Evolutionary conservation across 2,888 invertebrate species (phyloP).

Genomic region (Pemphredon lugubris): DNA sequence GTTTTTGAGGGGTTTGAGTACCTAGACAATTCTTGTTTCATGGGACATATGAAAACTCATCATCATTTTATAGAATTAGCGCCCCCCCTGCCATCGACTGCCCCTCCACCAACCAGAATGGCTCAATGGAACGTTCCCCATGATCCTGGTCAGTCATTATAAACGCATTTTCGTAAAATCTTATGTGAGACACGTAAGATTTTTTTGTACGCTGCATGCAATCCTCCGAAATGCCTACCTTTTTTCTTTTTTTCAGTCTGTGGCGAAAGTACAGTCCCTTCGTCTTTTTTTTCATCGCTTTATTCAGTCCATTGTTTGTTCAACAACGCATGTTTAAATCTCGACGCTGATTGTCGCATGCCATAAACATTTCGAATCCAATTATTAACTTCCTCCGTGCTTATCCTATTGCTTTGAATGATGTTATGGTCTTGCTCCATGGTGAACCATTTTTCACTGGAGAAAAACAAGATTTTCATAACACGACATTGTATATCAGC

Average conservation of each 20-base stretch:
- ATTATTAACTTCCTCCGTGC: too few relatives aligned
- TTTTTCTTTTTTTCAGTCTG: not conserved
- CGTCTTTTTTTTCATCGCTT: too few relatives aligned
- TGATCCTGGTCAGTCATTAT: constrained; percentile 77
- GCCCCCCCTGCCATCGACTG: constrained; percentile 84
- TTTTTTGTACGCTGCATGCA: constrained; percentile 36
- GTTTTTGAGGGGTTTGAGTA: constrained; percentile 36
- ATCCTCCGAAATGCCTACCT: constrained; percentile 18
- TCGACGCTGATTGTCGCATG: too few relatives aligned
- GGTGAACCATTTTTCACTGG: too few relatives aligned
- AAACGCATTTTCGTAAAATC: constrained; percentile 51
- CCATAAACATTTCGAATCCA: too few relatives aligned
- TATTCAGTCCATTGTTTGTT: too few relatives aligned
- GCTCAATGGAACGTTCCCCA: constrained; percentile 76
- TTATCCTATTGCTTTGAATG: too few relatives aligned
- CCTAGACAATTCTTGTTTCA: constrained; percentile 75
- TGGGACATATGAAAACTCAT: constrained; percentile 57
- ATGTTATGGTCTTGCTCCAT: too few relatives aligned
- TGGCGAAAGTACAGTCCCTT: not conserved
- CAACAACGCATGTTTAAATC: too few relatives aligned
- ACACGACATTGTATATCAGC: too few relatives aligned
- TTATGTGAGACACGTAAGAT: constrained; percentile 22
- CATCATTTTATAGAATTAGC: constrained; percentile 82
- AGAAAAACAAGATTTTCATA: too few relatives aligned
- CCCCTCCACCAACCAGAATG: constrained; percentile 82